Conservation (phyloP, 2,888 invertebrate genomes). For the Oxytorus armatus region DNA sequence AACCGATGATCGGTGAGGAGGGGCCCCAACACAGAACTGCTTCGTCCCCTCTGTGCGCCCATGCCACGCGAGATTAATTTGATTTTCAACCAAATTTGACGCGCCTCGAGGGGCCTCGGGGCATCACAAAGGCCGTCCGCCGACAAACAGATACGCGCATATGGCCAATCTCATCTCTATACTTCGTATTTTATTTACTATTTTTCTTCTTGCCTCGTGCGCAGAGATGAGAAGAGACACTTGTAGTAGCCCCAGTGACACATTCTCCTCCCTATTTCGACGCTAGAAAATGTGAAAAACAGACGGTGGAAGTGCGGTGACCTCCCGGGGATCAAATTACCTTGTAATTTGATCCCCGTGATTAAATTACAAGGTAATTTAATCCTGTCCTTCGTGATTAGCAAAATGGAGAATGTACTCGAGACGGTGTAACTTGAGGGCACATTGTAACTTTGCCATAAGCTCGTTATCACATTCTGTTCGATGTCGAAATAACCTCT, state of each 20-base stretch:
- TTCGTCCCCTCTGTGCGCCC: slow-evolving; percentile 65
- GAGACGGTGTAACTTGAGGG: no score
- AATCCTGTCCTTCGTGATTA: not conserved
- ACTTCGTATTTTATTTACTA: slow-evolving; percentile 26
- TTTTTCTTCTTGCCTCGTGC: slow-evolving; percentile 34
- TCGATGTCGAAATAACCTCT: no score
- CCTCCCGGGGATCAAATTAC: slow-evolving; percentile 13
- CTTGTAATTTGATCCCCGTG: not conserved
- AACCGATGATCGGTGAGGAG: slow-evolving; percentile 64
- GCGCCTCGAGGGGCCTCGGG: slow-evolving; percentile 76
- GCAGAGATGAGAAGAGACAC: slow-evolving; percentile 35
- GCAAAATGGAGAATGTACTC: not conserved
- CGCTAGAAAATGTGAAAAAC: slow-evolving; percentile 18
- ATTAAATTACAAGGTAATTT: no score
- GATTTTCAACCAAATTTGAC: slow-evolving; percentile 83
- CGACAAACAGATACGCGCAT: slow-evolving; percentile 48
- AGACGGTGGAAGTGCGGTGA: not conserved
- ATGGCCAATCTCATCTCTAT: slow-evolving; percentile 60
- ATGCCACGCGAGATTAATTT: slow-evolving; percentile 81
- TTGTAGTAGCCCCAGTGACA: slow-evolving; percentile 16
- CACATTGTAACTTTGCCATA: no score
- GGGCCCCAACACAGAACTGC: slow-evolving; percentile 71
- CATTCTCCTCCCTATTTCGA: not conserved
- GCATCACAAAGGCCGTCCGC: slow-evolving; percentile 76
- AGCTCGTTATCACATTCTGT: no score